Evolutionary conservation across 2,888 invertebrate species (phyloP), one percentile per base, ranked within the genome.

Genomic region (Nipponacmea schrenckii): DNA sequence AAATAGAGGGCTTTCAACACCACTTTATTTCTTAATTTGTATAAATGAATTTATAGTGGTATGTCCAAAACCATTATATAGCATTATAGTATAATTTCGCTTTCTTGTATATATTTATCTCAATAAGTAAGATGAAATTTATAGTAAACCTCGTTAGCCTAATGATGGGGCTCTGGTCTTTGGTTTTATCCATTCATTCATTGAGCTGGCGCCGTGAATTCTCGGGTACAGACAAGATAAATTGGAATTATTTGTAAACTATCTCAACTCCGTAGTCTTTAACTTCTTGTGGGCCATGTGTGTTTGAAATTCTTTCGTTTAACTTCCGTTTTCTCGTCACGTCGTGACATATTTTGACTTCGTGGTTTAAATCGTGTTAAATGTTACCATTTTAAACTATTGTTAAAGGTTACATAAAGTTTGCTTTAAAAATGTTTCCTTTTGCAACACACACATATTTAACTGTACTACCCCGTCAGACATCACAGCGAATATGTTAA

Each of bases 201-300:
- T 50, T 56, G 20, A 27, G 31, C 27, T 68, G 50, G 68, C 68
- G 68, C 56, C 68, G 31, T 27, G 62, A n/a, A 56, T 27, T 50
- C 39, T 39, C 20, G 56, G 39, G 31, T 56, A 31, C 39, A 68
- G n/a, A 39, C 27, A 39, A 15, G 68, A 68, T 68, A 68, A 68
- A 68, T 20, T 62, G 46, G 50, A 67, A 31, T 68, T 68, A 68
- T 50, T 68, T 27, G 39, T 39, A 56, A 68, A 56, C 56, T 56
- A 56, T 56, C 56, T 56, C 39, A 56, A 24, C 56, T 56, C 56
- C 20, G 20, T 20, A 24, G 56, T 24, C 56, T 56, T 56, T 56
- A 56, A 56, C 24, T 24, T 56, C 56, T 56, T 24, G 24, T 20
- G 56, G 56, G 56, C 56, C 56, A 56, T 56, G 56, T 56, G 56